These are phyloP conservation scores for Meta bourneti DNA, from an alignment of 2,888 invertebrate genomes.

Conservation along the genomic window DNA sequence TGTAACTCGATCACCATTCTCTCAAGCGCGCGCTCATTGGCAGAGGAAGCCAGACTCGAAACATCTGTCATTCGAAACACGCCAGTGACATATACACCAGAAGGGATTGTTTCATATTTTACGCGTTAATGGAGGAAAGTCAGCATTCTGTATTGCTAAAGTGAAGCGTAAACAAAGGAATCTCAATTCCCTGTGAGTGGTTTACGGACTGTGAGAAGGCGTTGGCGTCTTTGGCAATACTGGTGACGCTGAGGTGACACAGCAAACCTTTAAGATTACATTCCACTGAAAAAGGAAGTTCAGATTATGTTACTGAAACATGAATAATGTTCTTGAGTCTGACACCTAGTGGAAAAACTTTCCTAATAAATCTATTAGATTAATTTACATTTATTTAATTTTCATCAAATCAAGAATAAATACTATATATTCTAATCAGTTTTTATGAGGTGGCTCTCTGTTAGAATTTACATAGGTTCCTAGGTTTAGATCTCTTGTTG, in stretches of 20 bases:
- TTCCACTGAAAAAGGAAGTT: not conserved
- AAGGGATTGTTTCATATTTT: not conserved
- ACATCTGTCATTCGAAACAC: not conserved
- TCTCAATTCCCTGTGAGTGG: not conserved
- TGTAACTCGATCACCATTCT: conserved; percentile 2
- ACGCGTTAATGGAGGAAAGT: not conserved
- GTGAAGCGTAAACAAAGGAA: not conserved
- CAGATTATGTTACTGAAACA: not conserved
- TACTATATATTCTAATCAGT: no score
- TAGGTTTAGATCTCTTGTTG: no score
- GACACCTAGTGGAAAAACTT: no score
- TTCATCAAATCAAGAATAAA: no score
- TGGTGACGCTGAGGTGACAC: not conserved
- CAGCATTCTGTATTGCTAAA: not conserved
- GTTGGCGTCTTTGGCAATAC: not conserved
- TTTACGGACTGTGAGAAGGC: not conserved
- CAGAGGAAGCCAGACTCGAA: not conserved
- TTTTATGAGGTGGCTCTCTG: no score
- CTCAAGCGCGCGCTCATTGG: not conserved
- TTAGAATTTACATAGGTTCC: no score
- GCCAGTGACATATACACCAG: not conserved
- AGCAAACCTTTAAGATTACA: not conserved
- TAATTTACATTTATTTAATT: no score
- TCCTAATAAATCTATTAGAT: no score
- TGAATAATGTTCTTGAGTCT: no score